Base-by-base conservation (phyloP, 2,113 vertebrate genomes). In the Pygoscelis adeliae region DNA sequence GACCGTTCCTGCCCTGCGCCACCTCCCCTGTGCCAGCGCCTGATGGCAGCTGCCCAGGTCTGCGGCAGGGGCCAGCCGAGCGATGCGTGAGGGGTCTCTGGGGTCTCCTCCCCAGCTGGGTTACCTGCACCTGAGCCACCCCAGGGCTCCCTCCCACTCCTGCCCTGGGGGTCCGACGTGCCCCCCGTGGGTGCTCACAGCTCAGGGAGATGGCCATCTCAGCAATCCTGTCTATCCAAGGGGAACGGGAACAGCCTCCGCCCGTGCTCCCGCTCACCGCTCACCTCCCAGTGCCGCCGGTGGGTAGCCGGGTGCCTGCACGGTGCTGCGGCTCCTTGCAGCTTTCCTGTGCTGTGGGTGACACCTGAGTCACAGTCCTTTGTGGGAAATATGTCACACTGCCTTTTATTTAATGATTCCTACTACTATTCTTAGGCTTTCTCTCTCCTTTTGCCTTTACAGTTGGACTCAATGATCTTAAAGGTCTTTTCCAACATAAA, bases 261-360 rank as follows among this genome's bases (percentile, higher is more conserved):
- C 1, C 30, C 1, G 4, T 15, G 22, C 19, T 30, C 27, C 38
- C 11, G 21, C 71, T n/a, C 26, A 17, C 20, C 7, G 2, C 27
- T 29, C 19, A 5, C 14, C 14, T 15, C 7, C 25, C 50, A 32
- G 0, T 0, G 4, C 19, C 2, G 26, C 62, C 3, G 36, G 3
- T 21, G 25, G 19, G 42, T 2, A 16, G 19, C 19, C 5, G 12
- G 32, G 47, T 8, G 32, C 42, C 32, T 2, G 38, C 7, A 6
- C 3, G 15, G 25, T 3, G 2, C 38, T 19, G 29, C 3, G 4
- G 56, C 30, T 62, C 56, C 55, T 22, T 12, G 21, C 55, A 13
- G 18, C 74, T 32, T 23, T 11, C 77, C 29, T 2, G 1, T 8
- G 32, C 61, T 10, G 25, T 9, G 44, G 56, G 42, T 42, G 36